Percentiles rank a stretch among this genome's conserved stretches.
phyloP scores from a whole-genome alignment of 2,113 vertebrate genomes.

The Nymphicus hollandicus region DNA sequence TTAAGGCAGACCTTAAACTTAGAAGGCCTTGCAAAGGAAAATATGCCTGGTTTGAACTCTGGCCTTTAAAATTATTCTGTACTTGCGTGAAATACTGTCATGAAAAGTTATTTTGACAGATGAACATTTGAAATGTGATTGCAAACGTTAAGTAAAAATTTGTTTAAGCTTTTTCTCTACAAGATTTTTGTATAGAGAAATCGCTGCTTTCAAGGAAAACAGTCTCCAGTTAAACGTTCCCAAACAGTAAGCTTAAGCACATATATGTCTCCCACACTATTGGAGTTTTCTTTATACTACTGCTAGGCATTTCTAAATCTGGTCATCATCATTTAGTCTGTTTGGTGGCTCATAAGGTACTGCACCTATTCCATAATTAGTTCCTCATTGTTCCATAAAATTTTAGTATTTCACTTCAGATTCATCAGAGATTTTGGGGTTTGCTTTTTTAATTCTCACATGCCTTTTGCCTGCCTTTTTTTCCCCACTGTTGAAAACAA shows the following conservation, averaged over 20 bases:
- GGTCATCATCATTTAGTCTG: neutral
- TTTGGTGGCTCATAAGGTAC: neutral
- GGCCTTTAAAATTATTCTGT: neutral
- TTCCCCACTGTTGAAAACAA: neutral
- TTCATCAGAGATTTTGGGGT: neutral
- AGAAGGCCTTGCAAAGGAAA: neutral
- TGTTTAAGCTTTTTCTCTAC: neutral
- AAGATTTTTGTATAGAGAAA: neutral
- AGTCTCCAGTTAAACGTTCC: neutral
- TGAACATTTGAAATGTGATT: neutral
- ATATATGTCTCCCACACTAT: neutral
- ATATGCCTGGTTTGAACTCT: neutral
- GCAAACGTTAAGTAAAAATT: neutral
- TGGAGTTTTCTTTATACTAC: neutral
- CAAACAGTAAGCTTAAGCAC: neutral
- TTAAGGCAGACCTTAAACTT: neutral
- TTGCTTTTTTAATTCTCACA: neutral
- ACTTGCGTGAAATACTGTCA: neutral
- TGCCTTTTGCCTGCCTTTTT: rapidly evolving
- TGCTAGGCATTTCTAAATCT: neutral
- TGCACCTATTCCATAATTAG: neutral
- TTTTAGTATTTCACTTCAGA: neutral
- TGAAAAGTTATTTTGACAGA: neutral
- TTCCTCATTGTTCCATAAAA: neutral
- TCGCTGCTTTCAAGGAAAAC: neutral